Conservation (phyloP, 2,888 invertebrate species). For the Busseola fusca region DNA sequence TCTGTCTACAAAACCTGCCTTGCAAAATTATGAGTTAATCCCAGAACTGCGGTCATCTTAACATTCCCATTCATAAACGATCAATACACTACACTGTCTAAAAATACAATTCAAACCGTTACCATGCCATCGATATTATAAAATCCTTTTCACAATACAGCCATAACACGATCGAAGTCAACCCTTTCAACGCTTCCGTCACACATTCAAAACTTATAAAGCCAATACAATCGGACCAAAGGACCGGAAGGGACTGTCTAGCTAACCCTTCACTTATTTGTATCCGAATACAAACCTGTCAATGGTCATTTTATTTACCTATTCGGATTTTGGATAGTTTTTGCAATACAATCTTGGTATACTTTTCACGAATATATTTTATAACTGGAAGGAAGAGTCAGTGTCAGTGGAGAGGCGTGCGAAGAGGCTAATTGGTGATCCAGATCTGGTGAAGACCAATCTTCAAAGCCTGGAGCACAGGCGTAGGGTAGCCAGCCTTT, state of each 20-base stretch:
- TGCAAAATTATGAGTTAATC: not conserved
- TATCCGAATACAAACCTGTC: constrained; percentile 41
- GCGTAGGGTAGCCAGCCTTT: too few relatives aligned
- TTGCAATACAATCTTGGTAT: constrained; percentile 23
- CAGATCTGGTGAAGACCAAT: too few relatives aligned
- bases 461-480: too few relatives aligned
- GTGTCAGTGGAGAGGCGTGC: too few relatives aligned
- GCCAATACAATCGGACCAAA: constrained; percentile 41
- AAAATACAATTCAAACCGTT: constrained; percentile 13
- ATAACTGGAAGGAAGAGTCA: not conserved
- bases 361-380: constrained; percentile 22
- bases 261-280: constrained; percentile 55
- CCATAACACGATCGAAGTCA: constrained; percentile 37
- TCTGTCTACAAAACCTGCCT: not conserved
- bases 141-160: constrained; percentile 24
- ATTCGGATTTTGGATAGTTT: constrained; percentile 25
- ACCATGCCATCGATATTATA: constrained; percentile 25
- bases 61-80: constrained; percentile 17
- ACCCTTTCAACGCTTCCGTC: constrained; percentile 52
- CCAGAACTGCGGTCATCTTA: not conserved
- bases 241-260: constrained; percentile 58
- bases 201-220: constrained; percentile 41
- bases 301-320: constrained; percentile 35
- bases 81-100: not conserved
- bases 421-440: too few relatives aligned